Base-by-base conservation (phyloP, 2,113 vertebrate genomes). In the Trogon melanurus region DNA sequence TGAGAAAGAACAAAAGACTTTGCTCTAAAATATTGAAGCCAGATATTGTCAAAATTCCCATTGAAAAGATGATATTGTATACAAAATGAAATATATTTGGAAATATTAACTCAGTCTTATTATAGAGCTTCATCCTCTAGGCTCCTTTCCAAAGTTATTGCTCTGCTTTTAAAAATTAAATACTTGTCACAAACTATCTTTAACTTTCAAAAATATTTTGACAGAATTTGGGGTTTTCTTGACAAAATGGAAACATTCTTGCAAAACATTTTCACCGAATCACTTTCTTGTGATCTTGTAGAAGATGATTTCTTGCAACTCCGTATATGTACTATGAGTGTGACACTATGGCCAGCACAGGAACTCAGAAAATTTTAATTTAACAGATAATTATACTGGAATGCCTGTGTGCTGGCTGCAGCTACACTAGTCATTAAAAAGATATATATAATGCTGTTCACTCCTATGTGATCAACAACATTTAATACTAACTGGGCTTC, bases 121-220 rank as follows among this genome's bases (percentile, higher is more conserved):
- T 76, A 76, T 16, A 79, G 48, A 65, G 34, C 30, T 91, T 93
- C 17, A 60, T 82, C 60, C 25, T 79, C 51, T 27, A 89, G 45
- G 34, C 58, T 84, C 10, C 34, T 9, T 89, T 95, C 74, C 41
- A 90, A 72, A 94, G 93, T 45, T 23, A 88, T 22, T 57, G 11
- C 23, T 56, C 32, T 62, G 27, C 16, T 85, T 94, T 81, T 65
- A 8, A 60, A 92, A 84, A 88, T 36, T 7, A 83, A 95, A 65
- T 56, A 65, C 18, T 81, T 85, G 65, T 53, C 61, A 78, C 4
- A 45, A 62, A 76, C 27, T 75, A 44, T 44, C 44, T 91, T 95
- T 73, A 91, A 50, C 61, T 84, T 85, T 30, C 27, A 69, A 81
- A 84, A 95, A 82, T 84, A 91, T 87, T 93, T 95, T 80, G 89